Evolutionary conservation across 2,113 vertebrate species (phyloP).

Genomic region (Tringa solitaria): DNA sequence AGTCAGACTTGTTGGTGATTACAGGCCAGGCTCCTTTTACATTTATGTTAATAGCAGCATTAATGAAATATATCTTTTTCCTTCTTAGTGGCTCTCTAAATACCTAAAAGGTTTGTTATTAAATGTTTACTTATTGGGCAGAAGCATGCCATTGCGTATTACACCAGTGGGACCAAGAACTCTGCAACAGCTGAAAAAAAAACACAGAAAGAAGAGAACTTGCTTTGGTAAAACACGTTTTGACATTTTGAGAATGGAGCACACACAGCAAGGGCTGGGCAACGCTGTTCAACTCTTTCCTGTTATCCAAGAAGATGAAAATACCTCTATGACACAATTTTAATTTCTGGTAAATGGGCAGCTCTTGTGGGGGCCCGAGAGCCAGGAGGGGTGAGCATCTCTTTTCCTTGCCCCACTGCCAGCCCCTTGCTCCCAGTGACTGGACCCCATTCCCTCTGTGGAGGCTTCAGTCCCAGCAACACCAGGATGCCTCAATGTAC

Average conservation of each 20-base stretch:
- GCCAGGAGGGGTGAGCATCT: background rate
- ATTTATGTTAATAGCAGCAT: constrained; percentile 70
- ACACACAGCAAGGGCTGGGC: background rate
- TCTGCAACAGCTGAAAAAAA: constrained; percentile 1
- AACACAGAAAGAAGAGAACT: background rate
- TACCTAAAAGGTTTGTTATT: constrained; percentile 72
- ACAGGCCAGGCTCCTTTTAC: constrained; percentile 70
- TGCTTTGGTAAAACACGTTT: background rate
- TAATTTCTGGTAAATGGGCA: background rate
- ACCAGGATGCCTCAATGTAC: fast-evolving
- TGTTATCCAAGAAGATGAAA: background rate
- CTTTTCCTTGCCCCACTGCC: background rate
- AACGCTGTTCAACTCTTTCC: background rate
- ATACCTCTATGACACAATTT: background rate
- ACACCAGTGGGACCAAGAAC: background rate
- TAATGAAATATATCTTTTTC: constrained; percentile 74
- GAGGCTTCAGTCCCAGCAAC: background rate
- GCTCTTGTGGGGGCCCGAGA: background rate
- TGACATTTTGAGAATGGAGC: background rate
- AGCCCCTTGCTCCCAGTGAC: background rate
- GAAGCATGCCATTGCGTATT: background rate
- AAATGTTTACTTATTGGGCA: constrained; percentile 72
- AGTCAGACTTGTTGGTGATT: constrained; percentile 71
- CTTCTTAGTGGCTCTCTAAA: constrained; percentile 70
- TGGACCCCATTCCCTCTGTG: background rate